Conservation (phyloP, 2,888 invertebrate genomes). For the Machimus atricapillus region DNA sequence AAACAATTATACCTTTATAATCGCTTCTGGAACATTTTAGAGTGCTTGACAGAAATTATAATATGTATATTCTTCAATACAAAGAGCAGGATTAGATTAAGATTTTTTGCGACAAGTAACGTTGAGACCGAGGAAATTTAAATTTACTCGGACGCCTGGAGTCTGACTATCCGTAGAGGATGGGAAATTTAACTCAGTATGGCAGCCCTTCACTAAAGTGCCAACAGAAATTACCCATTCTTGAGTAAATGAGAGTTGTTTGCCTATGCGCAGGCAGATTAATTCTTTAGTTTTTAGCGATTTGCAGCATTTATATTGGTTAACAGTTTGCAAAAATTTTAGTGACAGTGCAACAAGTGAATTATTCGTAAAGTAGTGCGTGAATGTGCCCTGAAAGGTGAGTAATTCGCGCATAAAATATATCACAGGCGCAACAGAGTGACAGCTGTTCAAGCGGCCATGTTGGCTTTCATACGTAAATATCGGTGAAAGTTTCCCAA, state of each 20-base stretch:
- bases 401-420: background rate
- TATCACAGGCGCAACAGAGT: conserved; percentile 39
- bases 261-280: conserved; percentile 37
- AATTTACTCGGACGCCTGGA: background rate
- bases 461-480: background rate
- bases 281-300: background rate
- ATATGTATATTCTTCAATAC: no score
- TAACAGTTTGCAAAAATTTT: background rate
- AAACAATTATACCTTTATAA: no score
- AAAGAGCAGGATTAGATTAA: no score
- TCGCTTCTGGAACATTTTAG: no score
- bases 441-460: conserved; percentile 8
- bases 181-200: background rate
- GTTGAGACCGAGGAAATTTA: background rate
- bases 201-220: background rate
- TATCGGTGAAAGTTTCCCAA: background rate
- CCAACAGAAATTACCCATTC: background rate
- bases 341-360: background rate
- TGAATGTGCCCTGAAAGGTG: background rate
- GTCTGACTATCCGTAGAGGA: background rate
- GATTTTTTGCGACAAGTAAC: no score
- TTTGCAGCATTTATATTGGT: background rate
- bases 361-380: background rate
- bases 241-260: background rate
- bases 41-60: no score